phyloP scores from a whole-genome alignment of 2,113 vertebrate genomes.

The Dicentrarchus labrax region DNA sequence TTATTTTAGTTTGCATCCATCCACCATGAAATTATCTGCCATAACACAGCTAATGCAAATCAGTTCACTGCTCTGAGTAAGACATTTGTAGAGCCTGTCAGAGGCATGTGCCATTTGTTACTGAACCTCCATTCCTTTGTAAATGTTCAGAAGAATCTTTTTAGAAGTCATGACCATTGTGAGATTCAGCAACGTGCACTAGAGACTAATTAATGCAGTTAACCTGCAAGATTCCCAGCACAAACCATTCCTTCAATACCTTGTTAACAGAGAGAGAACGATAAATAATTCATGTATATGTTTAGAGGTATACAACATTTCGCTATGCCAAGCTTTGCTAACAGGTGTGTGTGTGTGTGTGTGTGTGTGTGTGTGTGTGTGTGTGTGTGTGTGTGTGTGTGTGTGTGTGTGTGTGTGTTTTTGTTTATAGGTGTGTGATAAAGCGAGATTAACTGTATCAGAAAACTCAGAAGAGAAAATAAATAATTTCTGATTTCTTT shows the following conservation, averaged over 20 bases:
- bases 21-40: constrained; percentile 16
- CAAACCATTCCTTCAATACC: neutral
- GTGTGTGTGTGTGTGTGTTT: too few relatives aligned
- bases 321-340: neutral
- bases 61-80: neutral
- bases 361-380: too few relatives aligned
- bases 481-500: constrained; percentile 59
- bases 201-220: neutral
- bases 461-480: constrained; percentile 44
- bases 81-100: neutral
- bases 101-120: neutral
- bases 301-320: constrained; percentile 2
- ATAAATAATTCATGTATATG: constrained; percentile 9
- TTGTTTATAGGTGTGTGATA: constrained; percentile 2
- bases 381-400: neutral
- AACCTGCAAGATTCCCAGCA: neutral
- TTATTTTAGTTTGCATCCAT: constrained; percentile 16
- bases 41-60: neutral
- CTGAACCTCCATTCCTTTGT: neutral
- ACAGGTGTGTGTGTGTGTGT: constrained; percentile 7
- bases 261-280: neutral
- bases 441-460: constrained; percentile 32
- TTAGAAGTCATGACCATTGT: neutral
- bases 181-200: neutral
- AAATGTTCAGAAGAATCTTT: neutral